phyloP scores from a whole-genome alignment of 2,888 invertebrate genomes.

The Philhelius pedissequus region DNA sequence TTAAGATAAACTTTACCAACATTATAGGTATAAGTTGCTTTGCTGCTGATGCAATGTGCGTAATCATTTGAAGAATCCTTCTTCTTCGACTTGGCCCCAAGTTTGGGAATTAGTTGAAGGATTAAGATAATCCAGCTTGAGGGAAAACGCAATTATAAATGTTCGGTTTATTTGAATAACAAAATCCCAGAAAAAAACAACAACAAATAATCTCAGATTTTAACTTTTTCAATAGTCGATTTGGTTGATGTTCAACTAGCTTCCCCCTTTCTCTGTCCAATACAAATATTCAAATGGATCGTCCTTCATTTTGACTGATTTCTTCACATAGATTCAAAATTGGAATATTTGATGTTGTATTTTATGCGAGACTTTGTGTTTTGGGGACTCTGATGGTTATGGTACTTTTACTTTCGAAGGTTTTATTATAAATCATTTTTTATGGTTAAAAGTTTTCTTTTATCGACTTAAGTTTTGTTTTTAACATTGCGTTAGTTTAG shows the following conservation, averaged over 20 bases:
- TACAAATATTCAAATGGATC: background rate
- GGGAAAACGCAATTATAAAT: slow-evolving; percentile 51
- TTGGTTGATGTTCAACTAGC: background rate
- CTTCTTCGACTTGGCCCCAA: background rate
- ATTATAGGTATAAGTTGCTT: background rate
- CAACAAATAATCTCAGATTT: background rate
- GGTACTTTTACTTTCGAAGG: background rate
- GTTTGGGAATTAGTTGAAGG: slow-evolving; percentile 37
- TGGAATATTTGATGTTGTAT: slow-evolving; percentile 14
- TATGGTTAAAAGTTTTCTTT: slow-evolving; percentile 39
- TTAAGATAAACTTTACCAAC: background rate
- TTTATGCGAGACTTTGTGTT: background rate
- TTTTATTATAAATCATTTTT: slow-evolving; percentile 54
- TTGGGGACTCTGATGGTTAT: background rate
- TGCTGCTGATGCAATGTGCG: background rate
- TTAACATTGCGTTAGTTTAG: background rate
- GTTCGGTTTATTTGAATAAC: slow-evolving; percentile 31
- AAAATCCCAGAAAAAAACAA: slow-evolving; percentile 8
- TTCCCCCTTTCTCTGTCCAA: no score
- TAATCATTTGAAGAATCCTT: background rate
- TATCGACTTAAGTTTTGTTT: background rate
- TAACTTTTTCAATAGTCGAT: background rate
- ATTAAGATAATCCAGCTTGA: slow-evolving; percentile 45
- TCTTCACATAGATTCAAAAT: background rate
- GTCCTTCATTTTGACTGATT: slow-evolving; percentile 8